Percentiles rank a stretch among this genome's conserved stretches.
Conservation (phyloP, 2,888 invertebrate genomes). For the Tenthredo scrophulariae region DNA sequence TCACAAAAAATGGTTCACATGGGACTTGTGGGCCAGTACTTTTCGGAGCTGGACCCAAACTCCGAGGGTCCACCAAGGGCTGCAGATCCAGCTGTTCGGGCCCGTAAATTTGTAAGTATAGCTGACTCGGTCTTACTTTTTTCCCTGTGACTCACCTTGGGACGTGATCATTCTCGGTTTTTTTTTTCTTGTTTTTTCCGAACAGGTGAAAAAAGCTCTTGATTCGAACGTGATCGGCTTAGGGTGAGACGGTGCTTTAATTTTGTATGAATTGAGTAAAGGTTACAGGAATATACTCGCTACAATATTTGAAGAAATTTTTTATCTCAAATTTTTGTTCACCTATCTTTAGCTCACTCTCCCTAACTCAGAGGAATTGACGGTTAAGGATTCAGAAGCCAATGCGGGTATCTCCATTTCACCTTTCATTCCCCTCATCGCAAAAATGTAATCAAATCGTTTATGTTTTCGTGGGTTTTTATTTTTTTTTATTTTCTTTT, state of each 20-base stretch:
- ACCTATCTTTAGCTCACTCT: not conserved
- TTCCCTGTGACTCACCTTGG: not conserved
- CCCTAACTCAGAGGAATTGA: not conserved
- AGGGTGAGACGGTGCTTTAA: not conserved
- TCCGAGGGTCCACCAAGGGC: conserved; percentile 63
- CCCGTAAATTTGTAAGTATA: conserved; percentile 67
- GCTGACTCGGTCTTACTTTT: not conserved
- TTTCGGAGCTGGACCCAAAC: conserved; percentile 66
- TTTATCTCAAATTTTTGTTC: not conserved
- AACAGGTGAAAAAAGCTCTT: not conserved
- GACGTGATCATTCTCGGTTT: not conserved
- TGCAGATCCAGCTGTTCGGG: conserved; percentile 63
- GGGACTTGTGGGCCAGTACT: conserved; percentile 66
- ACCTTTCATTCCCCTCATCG: not conserved
- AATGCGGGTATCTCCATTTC: conserved; percentile 13
- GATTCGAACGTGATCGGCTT: not conserved
- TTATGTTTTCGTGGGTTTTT: not conserved
- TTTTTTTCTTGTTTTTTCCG: conserved; percentile 8
- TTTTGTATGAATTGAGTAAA: conserved; percentile 3
- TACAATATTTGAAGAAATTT: not conserved
- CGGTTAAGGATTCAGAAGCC: conserved; percentile 29
- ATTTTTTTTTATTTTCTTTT: not conserved
- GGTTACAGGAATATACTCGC: not conserved
- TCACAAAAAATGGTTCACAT: conserved; percentile 62
- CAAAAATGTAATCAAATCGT: not conserved